phyloP scores from a whole-genome alignment of 2,113 vertebrate genomes.

The Sminthopsis crassicaudata region DNA sequence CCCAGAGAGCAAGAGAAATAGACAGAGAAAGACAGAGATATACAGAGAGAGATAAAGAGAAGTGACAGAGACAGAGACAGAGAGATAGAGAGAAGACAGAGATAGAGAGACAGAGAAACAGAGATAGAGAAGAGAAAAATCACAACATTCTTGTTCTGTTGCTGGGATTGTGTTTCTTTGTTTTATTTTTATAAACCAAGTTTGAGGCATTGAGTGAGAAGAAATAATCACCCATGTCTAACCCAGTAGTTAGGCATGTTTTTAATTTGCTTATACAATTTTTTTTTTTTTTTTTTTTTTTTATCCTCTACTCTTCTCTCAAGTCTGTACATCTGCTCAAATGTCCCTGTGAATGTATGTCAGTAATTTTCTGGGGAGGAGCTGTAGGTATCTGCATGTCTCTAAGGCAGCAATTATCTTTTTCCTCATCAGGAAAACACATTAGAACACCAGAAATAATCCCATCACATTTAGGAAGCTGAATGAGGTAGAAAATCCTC shows the following conservation, averaged over 20 bases:
- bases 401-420: background rate
- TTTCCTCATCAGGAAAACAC: conserved; percentile 50
- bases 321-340: conserved; percentile 47
- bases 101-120: background rate
- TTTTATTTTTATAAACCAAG: background rate
- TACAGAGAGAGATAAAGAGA: too few species aligned
- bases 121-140: too few species aligned
- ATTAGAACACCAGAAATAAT: conserved; percentile 28
- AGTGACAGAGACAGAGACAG: too few species aligned
- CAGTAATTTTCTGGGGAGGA: conserved; percentile 52
- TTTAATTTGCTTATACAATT: conserved; percentile 36
- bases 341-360: conserved; percentile 29
- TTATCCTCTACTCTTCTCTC: conserved; percentile 25
- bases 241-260: background rate
- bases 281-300: conserved; percentile 44
- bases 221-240: background rate
- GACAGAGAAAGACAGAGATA: too few species aligned
- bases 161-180: background rate
- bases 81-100: background rate
- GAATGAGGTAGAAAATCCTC: background rate
- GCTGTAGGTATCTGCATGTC: background rate
- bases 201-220: background rate
- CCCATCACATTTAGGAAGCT: background rate
- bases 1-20: too few species aligned
- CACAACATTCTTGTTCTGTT: background rate